Base-by-base conservation (phyloP, 2,888 invertebrate genomes). In the Sphaerophoria rueppellii region DNA sequence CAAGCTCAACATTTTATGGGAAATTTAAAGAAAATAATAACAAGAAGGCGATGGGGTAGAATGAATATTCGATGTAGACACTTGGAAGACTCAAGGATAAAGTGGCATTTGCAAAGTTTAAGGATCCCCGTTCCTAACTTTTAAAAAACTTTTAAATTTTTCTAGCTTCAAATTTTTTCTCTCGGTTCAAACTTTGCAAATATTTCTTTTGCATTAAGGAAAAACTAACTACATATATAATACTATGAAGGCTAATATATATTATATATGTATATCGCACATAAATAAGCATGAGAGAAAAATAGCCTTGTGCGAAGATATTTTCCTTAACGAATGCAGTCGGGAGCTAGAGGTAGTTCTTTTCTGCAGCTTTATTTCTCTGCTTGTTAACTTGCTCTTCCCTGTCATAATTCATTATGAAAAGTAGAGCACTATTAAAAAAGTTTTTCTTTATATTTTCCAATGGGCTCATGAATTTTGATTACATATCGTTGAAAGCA, bases 61-160 rank as follows among this genome's bases (percentile, higher is more conserved):
- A 75, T 79, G 83, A 71, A 83, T 79, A 79, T 79, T 79, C 75
- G 58, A 61, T 79, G 79, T 79, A 79, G 79, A 79, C 83, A 83
- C 79, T 79, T 83, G 65, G 79, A 83, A 79, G 65, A 74, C 74
- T 74, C 79, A 72, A 67, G 79, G 79, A 83, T 83, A 83, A 83
- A 83, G 79, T 83, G 83, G 83, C 83, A 76, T 83, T 83, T 80
- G 61, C 61, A 80, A 83, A 83, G 83, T 80, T 83, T 75, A 75
- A 83, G 80, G 71, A 75, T 80, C 80, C 75, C 60, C 75, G 65
- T 67, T 71, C 67, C 79, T 67, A 79, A 83, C 79, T 79, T 79
- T 83, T 71, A 69, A 71, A 71, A 80, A 83, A 83, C 83, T 83
- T 83, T 80, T 75, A 83, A 67, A 79, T 75, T 83, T 79, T 79